Base-by-base conservation (phyloP, 1,140 invertebrate species). In the Elysia chlorotica region DNA sequence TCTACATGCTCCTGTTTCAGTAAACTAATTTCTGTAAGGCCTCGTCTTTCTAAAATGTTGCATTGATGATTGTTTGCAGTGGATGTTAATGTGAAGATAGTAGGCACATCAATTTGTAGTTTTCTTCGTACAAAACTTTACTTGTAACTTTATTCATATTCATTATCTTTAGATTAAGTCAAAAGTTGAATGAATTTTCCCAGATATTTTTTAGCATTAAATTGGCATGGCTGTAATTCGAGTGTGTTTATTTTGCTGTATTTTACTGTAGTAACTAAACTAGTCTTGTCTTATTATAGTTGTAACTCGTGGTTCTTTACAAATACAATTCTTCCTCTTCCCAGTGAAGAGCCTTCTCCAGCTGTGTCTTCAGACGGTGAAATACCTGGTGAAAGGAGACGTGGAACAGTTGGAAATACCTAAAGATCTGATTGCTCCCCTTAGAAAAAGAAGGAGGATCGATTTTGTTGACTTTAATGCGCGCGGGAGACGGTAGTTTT, bases 371-470 rank as follows among this genome's bases (percentile, higher is more conserved):
- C 30, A 62, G 59, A 62, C 33, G 17, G 37, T 62, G 21, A 31
- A 35, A n/a, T 62, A 21, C 1, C 59, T 62, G 30, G 59, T 62
- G 1, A 6, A 25, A 33, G 59, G 19, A 35, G 59, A 35, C 30
- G 59, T 62, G 2, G 59, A 62, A 62, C 17, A 62, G 33, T 35
- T 62, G 31, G 59, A 62, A n/a, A 62, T 62, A n/a, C 59, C 59
- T 1, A 31, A 19, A n/a, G 59, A 62, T 5, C 25, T 62, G 21
- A 35, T 62, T 19, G 28, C 33, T 2, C 33, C 3, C 17, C 59
- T 62, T 0, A 62, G 37, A 35, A 62, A 62, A 33, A 2, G 59
- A 62, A 17, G 37, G 19, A 35, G 5, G 23, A n/a, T 33, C 1
- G 31, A 31, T 10, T 62, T 62, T 62, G n/a, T n/a, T n/a, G n/a